Evolutionary conservation across 2,113 vertebrate species (phyloP), one percentile per base, ranked within the genome.

Genomic region (Astur gentilis): DNA sequence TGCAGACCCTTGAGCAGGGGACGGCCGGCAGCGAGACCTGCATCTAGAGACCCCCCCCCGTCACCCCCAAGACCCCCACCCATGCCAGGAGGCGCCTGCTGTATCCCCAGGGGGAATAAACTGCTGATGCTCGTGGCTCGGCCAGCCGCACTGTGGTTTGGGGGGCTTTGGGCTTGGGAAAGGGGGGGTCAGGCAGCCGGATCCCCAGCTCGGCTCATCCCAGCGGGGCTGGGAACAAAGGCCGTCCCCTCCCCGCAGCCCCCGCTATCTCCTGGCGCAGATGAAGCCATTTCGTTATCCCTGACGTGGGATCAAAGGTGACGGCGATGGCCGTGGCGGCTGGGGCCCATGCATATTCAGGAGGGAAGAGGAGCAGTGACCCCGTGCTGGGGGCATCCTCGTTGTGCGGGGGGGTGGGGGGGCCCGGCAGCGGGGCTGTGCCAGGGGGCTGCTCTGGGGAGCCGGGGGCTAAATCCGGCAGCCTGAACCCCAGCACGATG

Each of bases 281-380:
- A 64, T 87, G 69, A 86, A 84, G 84, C 66, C 60, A 36, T 89
- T 95, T 77, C 34, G 80, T 72, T 73, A 21, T 45, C 90, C 55
- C 87, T 75, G 87, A n/a, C 50, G n/a, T 36, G 84, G 88, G 93
- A 83, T 95, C 85, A 89, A 91, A 95, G 95, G 93, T 96, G 95
- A 92, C 29, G n/a, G 93, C 9, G 62, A 72, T 49, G 64, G 72
- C 67, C 44, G 47, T 20, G 87, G 73, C 55, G 6, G 42, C 75
- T 3, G 20, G 49, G 76, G 72, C 19, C 60, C 58, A 86, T 83
- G 62, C 81, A 83, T 93, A 87, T 89, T 70, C 93, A 86, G 69
- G 80, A 75, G 88, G 80, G 93, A 73, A 91, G 88, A 32, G 80
- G 64, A 90, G 85, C 76, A 25, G 50, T 86, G 91, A 95, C 93